Conservation (phyloP, 2,113 vertebrate genomes). For the Myxocyprinus asiaticus region DNA sequence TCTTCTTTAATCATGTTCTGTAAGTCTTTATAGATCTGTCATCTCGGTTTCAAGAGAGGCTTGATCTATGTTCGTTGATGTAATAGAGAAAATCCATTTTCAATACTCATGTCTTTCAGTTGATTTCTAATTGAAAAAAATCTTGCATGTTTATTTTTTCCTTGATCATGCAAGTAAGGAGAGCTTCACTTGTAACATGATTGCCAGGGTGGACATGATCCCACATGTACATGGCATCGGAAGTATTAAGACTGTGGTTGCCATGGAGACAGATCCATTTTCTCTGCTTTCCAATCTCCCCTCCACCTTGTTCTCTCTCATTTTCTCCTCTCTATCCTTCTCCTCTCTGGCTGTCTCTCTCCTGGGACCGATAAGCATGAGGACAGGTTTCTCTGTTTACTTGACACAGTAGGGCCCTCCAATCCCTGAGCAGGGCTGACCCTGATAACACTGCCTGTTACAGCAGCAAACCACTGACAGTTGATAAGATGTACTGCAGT, state of each 20-base stretch:
- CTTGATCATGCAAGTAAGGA: too few relatives aligned
- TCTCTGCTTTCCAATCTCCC: conserved; percentile 52
- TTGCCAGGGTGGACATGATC: too few relatives aligned
- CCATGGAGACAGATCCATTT: conserved; percentile 72
- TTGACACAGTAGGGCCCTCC: conserved; percentile 65
- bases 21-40: conserved; percentile 15
- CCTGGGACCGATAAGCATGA: conserved; percentile 72
- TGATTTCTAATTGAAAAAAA: too few relatives aligned
- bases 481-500: conserved; percentile 73
- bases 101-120: too few relatives aligned
- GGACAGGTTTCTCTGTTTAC: conserved; percentile 76
- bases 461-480: conserved; percentile 69
- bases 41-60: conserved; percentile 7
- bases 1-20: too few relatives aligned
- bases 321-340: too few relatives aligned
- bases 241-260: conserved; percentile 54
- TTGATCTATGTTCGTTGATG: conserved; percentile 5
- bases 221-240: too few relatives aligned
- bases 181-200: too few relatives aligned
- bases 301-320: background rate
- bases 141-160: too few relatives aligned
- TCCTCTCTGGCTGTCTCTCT: conserved; percentile 22
- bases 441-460: conserved; percentile 72
- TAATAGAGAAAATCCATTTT: too few relatives aligned
- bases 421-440: conserved; percentile 72